phyloP scores from a whole-genome alignment of 2,888 invertebrate genomes.

The Hirtodrosophila histrioides region DNA sequence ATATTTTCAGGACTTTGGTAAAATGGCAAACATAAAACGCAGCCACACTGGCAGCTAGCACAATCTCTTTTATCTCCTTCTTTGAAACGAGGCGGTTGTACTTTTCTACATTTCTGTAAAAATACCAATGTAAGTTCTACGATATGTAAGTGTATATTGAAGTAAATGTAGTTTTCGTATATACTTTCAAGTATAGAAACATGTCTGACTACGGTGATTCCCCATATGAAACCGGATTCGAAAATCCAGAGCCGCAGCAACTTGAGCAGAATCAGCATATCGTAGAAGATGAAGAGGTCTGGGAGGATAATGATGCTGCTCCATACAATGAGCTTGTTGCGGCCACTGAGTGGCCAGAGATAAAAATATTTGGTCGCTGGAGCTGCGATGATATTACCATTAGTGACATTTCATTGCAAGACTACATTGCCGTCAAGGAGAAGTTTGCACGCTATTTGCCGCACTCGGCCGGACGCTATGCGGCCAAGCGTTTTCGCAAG shows the following conservation, averaged over 20 bases:
- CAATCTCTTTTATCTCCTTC: constrained; percentile 11
- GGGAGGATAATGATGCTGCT: constrained; percentile 36
- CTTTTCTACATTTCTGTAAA: background rate
- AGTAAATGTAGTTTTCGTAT: background rate
- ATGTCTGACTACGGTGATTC: constrained; percentile 31
- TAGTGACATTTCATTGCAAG: constrained; percentile 98
- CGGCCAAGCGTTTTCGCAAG: constrained; percentile 98
- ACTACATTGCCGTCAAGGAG: constrained; percentile 98
- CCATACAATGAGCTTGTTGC: background rate
- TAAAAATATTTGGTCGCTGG: constrained; percentile 98
- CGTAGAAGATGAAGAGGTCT: constrained; percentile 19
- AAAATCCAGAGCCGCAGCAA: constrained; percentile 16
- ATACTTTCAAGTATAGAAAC: constrained; percentile 1
- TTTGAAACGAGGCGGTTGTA: constrained; percentile 22
- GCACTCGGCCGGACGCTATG: constrained; percentile 98
- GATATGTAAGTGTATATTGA: background rate
- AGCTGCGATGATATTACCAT: constrained; percentile 99
- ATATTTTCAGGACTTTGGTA: constrained; percentile 9
- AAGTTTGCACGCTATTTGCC: constrained; percentile 99
- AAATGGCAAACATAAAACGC: background rate
- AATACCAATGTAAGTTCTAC: background rate
- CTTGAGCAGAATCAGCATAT: background rate
- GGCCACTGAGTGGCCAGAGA: constrained; percentile 92
- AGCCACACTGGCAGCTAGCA: constrained; percentile 11
- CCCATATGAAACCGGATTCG: constrained; percentile 1